phyloP scores from a whole-genome alignment of 2,888 invertebrate genomes.

The Drosophila pseudotakahashii region DNA sequence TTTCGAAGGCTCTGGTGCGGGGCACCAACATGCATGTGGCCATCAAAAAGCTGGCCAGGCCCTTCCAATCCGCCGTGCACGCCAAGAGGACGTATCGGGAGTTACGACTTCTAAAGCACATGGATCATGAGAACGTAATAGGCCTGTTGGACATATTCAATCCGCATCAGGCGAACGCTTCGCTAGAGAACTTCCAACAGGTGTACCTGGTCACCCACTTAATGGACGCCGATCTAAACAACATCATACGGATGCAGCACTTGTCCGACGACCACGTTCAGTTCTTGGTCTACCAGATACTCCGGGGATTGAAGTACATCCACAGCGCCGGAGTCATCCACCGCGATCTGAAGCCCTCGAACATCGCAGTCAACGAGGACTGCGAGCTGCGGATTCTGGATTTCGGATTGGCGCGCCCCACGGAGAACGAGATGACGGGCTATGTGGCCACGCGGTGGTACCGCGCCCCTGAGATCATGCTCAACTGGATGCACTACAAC shows the following conservation, averaged over 20 bases:
- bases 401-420: conserved; percentile 98
- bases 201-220: conserved; percentile 98
- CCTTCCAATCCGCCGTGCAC: conserved; percentile 98
- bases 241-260: conserved; percentile 98
- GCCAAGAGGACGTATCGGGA: conserved; percentile 99
- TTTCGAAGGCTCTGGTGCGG: conserved; percentile 72
- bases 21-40: conserved; percentile 88
- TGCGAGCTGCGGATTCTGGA: conserved; percentile 99
- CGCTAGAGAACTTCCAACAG: conserved; percentile 94
- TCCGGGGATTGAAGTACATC: conserved; percentile 98
- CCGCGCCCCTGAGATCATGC: conserved; percentile 99
- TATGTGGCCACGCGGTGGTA: conserved; percentile 97
- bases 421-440: conserved; percentile 99
- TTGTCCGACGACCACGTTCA: conserved; percentile 99
- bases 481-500: conserved; percentile 99
- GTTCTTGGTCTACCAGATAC: conserved; percentile 99
- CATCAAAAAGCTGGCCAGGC: conserved; percentile 98
- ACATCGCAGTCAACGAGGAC: conserved; percentile 99
- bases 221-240: conserved; percentile 99
- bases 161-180: conserved; percentile 88
- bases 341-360: conserved; percentile 98
- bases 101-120: conserved; percentile 97
- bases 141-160: conserved; percentile 97
- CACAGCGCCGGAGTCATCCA: conserved; percentile 99
- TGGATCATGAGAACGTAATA: conserved; percentile 99